Base-by-base conservation (phyloP, 1,140 invertebrate species). In the Micrasema longulum region DNA sequence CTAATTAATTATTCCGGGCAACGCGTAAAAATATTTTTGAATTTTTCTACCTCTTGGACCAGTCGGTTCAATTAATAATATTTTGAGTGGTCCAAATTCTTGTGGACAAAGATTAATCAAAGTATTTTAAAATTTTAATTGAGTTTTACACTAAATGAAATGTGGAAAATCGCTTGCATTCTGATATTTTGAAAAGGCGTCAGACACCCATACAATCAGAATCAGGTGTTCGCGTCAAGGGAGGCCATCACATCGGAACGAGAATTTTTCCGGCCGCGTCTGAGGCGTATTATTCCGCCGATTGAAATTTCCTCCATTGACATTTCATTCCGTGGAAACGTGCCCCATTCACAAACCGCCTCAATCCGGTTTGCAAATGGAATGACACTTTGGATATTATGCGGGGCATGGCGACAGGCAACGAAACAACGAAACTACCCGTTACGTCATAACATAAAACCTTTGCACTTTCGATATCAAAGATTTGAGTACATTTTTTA, bases 281-380 rank as follows among this genome's bases (percentile, higher is more conserved):
- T 57, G 53, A 57, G 53, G 53, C 53, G 31, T 38, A n/a, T 23
- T 52, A 52, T 52, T 52, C 20, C 48, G 41, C 14, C 45, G 23
- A 50, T 67, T 50, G 50, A 52, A 67, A 67, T 48, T 67, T 16
- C 14, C 66, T 52, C 31, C 66, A 55, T 69, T 57, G 66, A 69
- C 48, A 57, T 69, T 69, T 69, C 52, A 69, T 69, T 69, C 48
- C 50, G 26, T 23, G 66, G 41, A 53, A 68, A 53, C 41, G 35
- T 50, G 52, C 26, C n/a, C 66, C 35, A 69, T 69, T 69, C 66
- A 69, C 52, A 69, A 55, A 69, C 41, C 52, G 52, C 35, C 22
- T 35, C 48, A 69, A 69, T 69, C 66, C 66, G 66, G 66, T 69
- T 69, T 55, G 36, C 26, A 18, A 55, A 26, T 43, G 23, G 52